Evolutionary conservation across 2,113 vertebrate species (phyloP), one percentile per base, ranked within the genome.

Genomic region (Syngnathoides biaculeatus): DNA sequence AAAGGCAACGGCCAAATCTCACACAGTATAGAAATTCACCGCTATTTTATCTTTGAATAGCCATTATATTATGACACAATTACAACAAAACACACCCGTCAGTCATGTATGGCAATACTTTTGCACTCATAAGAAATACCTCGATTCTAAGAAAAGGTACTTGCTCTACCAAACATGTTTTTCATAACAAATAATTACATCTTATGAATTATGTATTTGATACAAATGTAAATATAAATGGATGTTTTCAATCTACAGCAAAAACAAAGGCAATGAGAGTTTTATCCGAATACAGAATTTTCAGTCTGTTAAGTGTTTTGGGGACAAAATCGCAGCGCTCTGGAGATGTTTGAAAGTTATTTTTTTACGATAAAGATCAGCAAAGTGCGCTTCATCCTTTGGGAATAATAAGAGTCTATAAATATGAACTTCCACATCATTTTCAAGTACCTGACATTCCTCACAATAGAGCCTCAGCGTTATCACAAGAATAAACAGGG

Each of bases 341-440:
- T 42, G 19, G 57, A 60, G 38, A 39, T 27, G 53, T 50, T 59
- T 59, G 26, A 26, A 50, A 22, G 50, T 17, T 35, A 17, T 17
- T 57, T 27, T 27, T 30, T 57, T 30, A 30, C 26, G 2, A 30
- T 30, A 4, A 66, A 65, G 65, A 62, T 0, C 12, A 62, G 59
- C 39, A 42, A 20, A 38, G 57, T 38, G 19, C 20, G 15, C 20
- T 61, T 42, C 19, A 24, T 61, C 58, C 38, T 61, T 20, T 22
- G 38, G 58, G 58, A 40, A n/a, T 40, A 61, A 61, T 61, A 40
- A 42, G n/a, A 61, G 58, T 60, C 35, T 12, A 57, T 57, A 60
- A 60, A 40, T 60, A 7, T 40, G 20, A 38, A 39, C 58, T 40
- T 19, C 58, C 55, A 57, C 55, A 30, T 57, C 17, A 8, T 26